A percentile compares a stretch with the other conserved stretches of the same genome.
phyloP scores from a whole-genome alignment of 1,140 invertebrate genomes.

The Cherax destructor region DNA sequence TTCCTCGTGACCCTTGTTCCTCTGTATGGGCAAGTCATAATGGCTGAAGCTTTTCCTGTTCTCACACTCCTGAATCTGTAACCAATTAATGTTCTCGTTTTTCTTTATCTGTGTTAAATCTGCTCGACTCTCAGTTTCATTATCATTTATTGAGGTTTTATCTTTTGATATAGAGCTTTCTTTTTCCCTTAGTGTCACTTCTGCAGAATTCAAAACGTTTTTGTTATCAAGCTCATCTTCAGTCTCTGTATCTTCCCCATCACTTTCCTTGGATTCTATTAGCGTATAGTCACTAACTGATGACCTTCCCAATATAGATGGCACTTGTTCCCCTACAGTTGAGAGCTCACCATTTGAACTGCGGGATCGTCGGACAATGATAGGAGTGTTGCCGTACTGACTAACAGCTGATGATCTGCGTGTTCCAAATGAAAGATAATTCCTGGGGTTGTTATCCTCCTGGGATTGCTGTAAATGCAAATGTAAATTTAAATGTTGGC shows the following conservation, averaged over 20 bases:
- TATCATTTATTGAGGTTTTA: neutral
- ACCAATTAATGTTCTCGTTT: neutral
- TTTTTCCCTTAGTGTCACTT: neutral
- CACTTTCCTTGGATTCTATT: constrained; percentile 7
- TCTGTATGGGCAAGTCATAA: constrained; percentile 14
- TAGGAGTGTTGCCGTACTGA: constrained; percentile 59
- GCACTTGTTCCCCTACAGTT: constrained; percentile 30
- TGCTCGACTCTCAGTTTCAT: neutral
- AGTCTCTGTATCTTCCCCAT: neutral
- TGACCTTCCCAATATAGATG: neutral
- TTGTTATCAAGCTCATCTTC: neutral
- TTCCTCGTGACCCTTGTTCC: neutral
- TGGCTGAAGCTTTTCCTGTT: constrained; percentile 19
- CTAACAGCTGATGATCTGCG: constrained; percentile 52
- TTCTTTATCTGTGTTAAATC: neutral
- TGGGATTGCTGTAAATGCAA: constrained; percentile 17
- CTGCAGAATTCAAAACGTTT: neutral
- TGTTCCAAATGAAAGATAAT: constrained; percentile 54
- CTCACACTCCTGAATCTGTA: neutral
- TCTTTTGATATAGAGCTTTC: neutral
- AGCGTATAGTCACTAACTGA: constrained; percentile 25
- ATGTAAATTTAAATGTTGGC: neutral
- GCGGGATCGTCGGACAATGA: constrained; percentile 44
- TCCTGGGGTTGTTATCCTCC: constrained; percentile 29
- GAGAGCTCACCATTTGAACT: constrained; percentile 32